phyloP scores from a whole-genome alignment of 2,113 vertebrate genomes.

The Aptenodytes patagonicus region DNA sequence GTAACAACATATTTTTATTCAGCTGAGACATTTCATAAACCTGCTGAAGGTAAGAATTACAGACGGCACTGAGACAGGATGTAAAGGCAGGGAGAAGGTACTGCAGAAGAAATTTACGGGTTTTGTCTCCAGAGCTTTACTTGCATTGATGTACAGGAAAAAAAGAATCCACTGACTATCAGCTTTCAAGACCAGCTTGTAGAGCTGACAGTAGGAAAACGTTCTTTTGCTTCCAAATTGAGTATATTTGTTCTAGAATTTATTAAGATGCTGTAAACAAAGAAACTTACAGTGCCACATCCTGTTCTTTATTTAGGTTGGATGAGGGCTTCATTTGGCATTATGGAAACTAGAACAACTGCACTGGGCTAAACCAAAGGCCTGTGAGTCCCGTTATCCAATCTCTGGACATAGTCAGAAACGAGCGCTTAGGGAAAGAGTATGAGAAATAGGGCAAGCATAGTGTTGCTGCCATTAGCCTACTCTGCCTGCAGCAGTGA shows the following conservation, averaged over 20 bases:
- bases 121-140: background rate
- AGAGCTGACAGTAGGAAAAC: background rate
- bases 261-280: constrained; percentile 1
- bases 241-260: constrained; percentile 44
- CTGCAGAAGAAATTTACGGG: background rate
- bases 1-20: constrained; percentile 35
- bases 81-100: background rate
- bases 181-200: constrained; percentile 14
- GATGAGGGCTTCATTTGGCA: background rate
- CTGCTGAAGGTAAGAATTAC: constrained; percentile 20
- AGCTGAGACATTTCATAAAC: constrained; percentile 40
- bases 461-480: background rate
- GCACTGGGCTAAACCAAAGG: background rate
- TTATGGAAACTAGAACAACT: background rate
- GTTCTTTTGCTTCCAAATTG: constrained; percentile 38
- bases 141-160: background rate
- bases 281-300: constrained; percentile 33
- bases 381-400: background rate
- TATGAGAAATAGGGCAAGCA: background rate
- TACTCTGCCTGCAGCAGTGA: background rate
- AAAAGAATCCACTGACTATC: background rate
- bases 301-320: constrained; percentile 33
- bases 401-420: background rate
- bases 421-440: background rate
- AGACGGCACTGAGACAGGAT: background rate